Percentiles rank a stretch among this genome's conserved stretches.
These are phyloP conservation scores for Crotalus helleri DNA, from an alignment of 2,113 vertebrate genomes.

Conservation along the genomic window DNA sequence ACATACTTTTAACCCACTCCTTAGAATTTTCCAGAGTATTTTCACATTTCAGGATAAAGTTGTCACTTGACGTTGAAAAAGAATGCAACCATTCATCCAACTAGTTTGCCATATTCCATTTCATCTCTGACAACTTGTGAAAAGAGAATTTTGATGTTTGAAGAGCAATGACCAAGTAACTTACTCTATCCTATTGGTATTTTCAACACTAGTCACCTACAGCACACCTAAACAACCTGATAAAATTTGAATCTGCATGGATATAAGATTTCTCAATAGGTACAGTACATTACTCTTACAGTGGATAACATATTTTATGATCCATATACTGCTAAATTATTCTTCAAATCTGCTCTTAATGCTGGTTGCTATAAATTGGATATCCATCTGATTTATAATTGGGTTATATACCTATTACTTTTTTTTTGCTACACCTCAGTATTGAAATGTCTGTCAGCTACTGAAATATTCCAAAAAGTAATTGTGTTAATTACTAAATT, in stretches of 20 bases:
- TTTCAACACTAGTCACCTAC: background rate
- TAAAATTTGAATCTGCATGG: background rate
- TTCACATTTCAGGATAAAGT: background rate
- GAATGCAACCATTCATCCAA: background rate
- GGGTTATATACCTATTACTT: background rate
- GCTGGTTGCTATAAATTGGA: background rate
- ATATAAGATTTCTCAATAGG: background rate
- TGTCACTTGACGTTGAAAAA: background rate
- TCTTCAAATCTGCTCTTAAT: background rate
- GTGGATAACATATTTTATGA: background rate
- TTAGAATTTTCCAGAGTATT: background rate
- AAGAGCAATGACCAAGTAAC: background rate
- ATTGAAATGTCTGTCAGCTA: background rate
- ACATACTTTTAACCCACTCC: background rate
- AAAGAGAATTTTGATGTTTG: background rate
- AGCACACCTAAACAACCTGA: background rate
- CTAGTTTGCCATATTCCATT: background rate
- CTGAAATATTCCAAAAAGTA: background rate
- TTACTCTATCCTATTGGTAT: background rate
- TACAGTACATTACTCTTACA: background rate
- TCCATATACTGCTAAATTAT: background rate
- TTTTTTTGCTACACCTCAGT: background rate
- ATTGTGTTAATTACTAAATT: background rate
- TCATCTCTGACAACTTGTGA: background rate
- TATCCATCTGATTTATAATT: background rate